Conservation (phyloP, 2,113 vertebrate genomes). For the Halichoerus grypus region DNA sequence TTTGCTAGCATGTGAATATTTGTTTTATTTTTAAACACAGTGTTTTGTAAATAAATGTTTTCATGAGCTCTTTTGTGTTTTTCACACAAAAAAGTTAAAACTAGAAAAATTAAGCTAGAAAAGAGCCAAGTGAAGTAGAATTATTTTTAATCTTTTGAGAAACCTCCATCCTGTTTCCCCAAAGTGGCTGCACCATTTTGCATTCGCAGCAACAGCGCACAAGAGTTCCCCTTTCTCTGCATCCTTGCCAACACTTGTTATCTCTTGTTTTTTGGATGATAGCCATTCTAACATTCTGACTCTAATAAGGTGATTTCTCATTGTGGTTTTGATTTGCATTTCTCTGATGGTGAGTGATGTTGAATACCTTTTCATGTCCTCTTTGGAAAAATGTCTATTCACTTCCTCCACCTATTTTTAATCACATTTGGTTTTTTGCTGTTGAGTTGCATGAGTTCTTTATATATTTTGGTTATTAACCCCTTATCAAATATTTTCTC, state of each 20-base stretch:
- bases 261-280: background rate
- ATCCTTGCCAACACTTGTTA: background rate
- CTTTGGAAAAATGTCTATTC: background rate
- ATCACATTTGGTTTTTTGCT: background rate
- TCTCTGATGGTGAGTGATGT: background rate
- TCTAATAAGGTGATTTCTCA: background rate
- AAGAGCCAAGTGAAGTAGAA: background rate
- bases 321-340: background rate
- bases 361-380: background rate
- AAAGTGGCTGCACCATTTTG: background rate
- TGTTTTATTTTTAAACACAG: background rate
- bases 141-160: background rate
- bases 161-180: background rate
- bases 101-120: background rate
- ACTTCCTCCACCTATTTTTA: background rate
- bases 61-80: background rate
- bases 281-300: background rate
- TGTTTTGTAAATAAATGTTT: background rate
- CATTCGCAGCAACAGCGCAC: background rate
- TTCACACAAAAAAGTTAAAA: conserved; percentile 8
- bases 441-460: background rate
- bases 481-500: background rate
- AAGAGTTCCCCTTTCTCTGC: background rate
- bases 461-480: background rate
- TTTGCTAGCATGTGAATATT: background rate